A percentile compares a stretch with the other conserved stretches of the same genome.
Evolutionary conservation across 2,888 invertebrate species (phyloP).

Genomic region (Lutraria lutraria): DNA sequence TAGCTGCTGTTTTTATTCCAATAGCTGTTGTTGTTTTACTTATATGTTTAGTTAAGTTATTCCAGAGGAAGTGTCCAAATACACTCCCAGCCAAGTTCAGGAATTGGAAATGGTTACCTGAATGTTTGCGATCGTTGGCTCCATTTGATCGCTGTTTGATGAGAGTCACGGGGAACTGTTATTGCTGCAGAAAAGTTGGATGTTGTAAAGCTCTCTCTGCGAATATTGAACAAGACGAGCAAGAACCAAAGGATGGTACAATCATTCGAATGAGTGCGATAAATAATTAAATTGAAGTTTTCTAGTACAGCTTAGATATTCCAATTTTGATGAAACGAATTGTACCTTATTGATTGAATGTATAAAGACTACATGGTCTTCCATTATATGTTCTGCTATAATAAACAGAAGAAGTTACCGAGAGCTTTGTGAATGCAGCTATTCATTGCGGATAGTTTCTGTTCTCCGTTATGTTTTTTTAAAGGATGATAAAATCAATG

Average conservation of each 20-base stretch:
- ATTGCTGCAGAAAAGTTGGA: constrained; percentile 53
- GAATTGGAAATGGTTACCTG: constrained; percentile 85
- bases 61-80: constrained; percentile 79
- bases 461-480: background rate
- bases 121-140: constrained; percentile 79
- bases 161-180: constrained; percentile 54
- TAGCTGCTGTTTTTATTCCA: constrained; percentile 82
- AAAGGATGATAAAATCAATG: no score
- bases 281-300: background rate
- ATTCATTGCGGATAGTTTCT: no score
- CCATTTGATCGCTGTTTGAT: constrained; percentile 76
- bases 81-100: constrained; percentile 79
- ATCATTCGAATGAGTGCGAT: constrained; percentile 12
- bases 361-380: background rate
- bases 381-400: background rate
- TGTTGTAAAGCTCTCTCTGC: constrained; percentile 44
- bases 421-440: background rate
- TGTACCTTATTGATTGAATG: background rate
- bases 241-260: background rate
- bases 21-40: constrained; percentile 73
- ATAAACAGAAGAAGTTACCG: background rate
- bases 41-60: constrained; percentile 81
- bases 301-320: background rate
- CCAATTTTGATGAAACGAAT: background rate
- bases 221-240: background rate